Base-by-base conservation (phyloP, 2,888 invertebrate genomes). In the Mesodorylaimus sp. region DNA sequence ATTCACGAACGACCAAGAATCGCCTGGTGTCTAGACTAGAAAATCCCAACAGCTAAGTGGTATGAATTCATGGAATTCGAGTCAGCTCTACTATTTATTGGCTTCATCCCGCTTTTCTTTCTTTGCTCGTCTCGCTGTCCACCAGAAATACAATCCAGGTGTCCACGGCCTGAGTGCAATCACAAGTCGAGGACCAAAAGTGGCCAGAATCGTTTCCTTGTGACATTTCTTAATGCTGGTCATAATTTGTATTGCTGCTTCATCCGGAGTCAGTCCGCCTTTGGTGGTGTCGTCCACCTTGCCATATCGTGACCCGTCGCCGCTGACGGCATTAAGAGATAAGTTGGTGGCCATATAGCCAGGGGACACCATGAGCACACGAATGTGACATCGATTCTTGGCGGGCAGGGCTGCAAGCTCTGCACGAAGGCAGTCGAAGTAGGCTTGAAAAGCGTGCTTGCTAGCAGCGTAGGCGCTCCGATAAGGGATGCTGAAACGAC, bases 261-360 rank as follows among this genome's bases (percentile, higher is more conserved):
- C 76, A 51, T 79, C 75, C 0, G 89, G 75, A 29, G 75, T 72
- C 68, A 81, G 81, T 0, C 93, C 93, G 52, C 73, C 66, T 50
- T 79, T 78, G 47, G 84, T 91, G 47, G 77, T 77, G 51, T 74
- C 70, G 69, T 95, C 93, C 80, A 85, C 81, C 79, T 83, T 75
- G 68, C 83, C 86, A 72, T 87, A 79, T 55, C 70, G 69, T 51
- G 75, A 70, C 16, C 95, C 95, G 61, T 74, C 74, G 47, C 77
- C 80, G 48, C 81, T 84, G 27, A 91, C 65, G 16, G 93, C 91
- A 74, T 93, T 91, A n/a, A 83, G 48, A 1, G 93, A 93, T 37
- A 95, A 74, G 57, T 83, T 77, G 7, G 95, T 97, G 59, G 78
- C 77, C 50, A 97, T 81, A 67, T 93, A 95, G 3, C 79, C 79